phyloP scores from a whole-genome alignment of 2,888 invertebrate genomes.

The Aleiodes leptofemur region DNA sequence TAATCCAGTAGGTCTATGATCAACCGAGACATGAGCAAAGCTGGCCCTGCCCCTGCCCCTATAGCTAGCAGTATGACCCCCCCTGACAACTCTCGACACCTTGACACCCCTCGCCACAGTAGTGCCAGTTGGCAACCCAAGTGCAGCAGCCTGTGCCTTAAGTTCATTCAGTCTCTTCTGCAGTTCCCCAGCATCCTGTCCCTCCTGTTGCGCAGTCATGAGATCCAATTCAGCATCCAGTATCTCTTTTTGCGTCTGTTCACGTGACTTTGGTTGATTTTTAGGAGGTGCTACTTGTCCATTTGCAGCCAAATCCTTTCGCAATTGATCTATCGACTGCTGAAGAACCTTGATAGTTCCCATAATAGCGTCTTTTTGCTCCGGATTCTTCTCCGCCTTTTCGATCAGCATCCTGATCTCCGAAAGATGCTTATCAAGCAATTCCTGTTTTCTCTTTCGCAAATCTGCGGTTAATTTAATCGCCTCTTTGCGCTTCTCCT shows the following conservation, averaged over 20 bases:
- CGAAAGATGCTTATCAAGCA: constrained; percentile 92
- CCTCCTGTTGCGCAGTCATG: constrained; percentile 91
- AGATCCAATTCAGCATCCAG: constrained; percentile 94
- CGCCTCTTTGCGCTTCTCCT: constrained; percentile 85
- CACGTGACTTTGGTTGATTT: constrained; percentile 81
- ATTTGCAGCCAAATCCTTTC: constrained; percentile 81
- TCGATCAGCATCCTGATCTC: constrained; percentile 91
- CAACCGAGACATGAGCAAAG: constrained; percentile 81
- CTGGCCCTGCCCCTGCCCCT: constrained; percentile 74
- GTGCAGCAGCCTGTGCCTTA: constrained; percentile 78
- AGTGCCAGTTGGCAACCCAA: constrained; percentile 69
- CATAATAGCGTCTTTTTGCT: constrained; percentile 85
- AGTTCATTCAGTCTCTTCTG: constrained; percentile 85
- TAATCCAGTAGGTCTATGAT: constrained; percentile 91
- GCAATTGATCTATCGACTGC: constrained; percentile 87
- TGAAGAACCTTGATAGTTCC: constrained; percentile 89
- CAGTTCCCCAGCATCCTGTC: constrained; percentile 89
- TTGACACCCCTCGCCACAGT: constrained; percentile 60
- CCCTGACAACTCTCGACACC: constrained; percentile 66
- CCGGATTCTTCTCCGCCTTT: constrained; percentile 86
- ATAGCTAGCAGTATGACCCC: constrained; percentile 62
- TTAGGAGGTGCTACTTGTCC: constrained; percentile 76
- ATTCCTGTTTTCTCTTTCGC: constrained; percentile 88
- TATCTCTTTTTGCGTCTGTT: constrained; percentile 91
- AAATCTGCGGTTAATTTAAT: constrained; percentile 87